Evolutionary conservation across 2,888 invertebrate genomes (phyloP).

Genomic region (Tineola bisselliella): DNA sequence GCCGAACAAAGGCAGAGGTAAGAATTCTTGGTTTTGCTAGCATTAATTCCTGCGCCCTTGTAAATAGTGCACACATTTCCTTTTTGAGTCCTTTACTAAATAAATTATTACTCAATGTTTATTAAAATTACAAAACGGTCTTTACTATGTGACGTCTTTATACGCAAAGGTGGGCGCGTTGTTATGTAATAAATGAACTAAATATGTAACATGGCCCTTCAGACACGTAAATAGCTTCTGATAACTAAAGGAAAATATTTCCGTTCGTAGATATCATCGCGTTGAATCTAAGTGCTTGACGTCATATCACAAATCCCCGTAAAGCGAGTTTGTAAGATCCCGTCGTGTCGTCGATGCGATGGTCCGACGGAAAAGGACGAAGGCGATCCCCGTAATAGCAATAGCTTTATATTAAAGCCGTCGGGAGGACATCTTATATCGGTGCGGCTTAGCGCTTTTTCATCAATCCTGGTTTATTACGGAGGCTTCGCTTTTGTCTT

Average conservation of each 20-base stretch:
- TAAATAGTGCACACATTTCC: conserved; percentile 49
- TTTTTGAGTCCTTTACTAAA: conserved; percentile 31
- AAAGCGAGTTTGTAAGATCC: conserved; percentile 49
- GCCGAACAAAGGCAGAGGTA: conserved; percentile 50
- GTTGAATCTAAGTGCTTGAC: conserved; percentile 58
- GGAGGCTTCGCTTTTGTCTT: conserved; percentile 63
- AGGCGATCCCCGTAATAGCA: conserved; percentile 64
- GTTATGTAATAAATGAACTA: not conserved
- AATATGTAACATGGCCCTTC: not conserved
- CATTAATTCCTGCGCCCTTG: conserved; percentile 19
- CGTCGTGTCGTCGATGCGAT: conserved; percentile 58
- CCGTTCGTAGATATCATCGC: conserved; percentile 34
- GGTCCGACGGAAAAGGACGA: conserved; percentile 35
- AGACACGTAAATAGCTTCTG: not conserved
- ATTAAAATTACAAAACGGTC: not conserved
- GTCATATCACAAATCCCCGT: conserved; percentile 67
- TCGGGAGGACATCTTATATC: conserved; percentile 60
- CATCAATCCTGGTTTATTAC: conserved; percentile 70
- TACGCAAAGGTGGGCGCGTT: not conserved
- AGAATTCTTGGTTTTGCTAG: conserved; percentile 36
- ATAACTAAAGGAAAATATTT: conserved; percentile 34
- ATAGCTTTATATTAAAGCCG: conserved; percentile 67
- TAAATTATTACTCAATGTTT: conserved; percentile 1
- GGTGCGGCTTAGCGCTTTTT: conserved; percentile 71
- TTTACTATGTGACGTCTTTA: not conserved